A percentile compares a stretch with the other conserved stretches of the same genome.
Conservation (phyloP, 1,140 invertebrate species). For the Musca domestica region DNA sequence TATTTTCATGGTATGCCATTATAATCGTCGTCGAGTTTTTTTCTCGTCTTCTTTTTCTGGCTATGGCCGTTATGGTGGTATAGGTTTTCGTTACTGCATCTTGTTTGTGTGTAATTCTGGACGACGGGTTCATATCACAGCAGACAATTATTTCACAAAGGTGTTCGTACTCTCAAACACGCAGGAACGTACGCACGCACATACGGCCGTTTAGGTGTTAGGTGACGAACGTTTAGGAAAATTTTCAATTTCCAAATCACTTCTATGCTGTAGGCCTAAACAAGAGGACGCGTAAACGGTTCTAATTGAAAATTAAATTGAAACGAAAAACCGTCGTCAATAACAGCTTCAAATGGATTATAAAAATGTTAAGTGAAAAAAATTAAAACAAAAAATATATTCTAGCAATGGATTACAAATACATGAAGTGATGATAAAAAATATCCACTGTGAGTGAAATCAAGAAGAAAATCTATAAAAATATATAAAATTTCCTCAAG, state of each 20-base stretch:
- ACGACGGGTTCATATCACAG: constrained; percentile 11
- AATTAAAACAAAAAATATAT: background rate
- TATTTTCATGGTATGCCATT: too few species aligned
- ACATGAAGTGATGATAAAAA: too few species aligned
- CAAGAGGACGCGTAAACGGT: constrained; percentile 40
- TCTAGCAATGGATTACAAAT: too few species aligned
- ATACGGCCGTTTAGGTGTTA: background rate
- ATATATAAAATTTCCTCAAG: background rate
- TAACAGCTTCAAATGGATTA: background rate
- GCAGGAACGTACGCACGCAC: constrained; percentile 3
- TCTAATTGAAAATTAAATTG: constrained; percentile 12
- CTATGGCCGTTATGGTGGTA: too few species aligned
- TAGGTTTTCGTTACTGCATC: too few species aligned
- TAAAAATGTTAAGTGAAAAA: background rate
- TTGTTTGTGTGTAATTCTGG: too few species aligned
- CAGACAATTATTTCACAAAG: too few species aligned
- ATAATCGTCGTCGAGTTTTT: too few species aligned
- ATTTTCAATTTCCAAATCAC: constrained; percentile 47
- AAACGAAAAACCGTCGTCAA: background rate
- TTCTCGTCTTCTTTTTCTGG: too few species aligned
- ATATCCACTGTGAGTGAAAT: background rate
- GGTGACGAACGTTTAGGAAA: too few species aligned
- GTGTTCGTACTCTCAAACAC: background rate
- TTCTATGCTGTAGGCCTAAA: constrained; percentile 52
- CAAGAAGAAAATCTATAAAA: background rate